Percentiles rank a stretch among this genome's conserved stretches.
These are phyloP conservation scores for Hippoglossus hippoglossus DNA, from an alignment of 2,797 vertebrate species.

Conservation along the genomic window DNA sequence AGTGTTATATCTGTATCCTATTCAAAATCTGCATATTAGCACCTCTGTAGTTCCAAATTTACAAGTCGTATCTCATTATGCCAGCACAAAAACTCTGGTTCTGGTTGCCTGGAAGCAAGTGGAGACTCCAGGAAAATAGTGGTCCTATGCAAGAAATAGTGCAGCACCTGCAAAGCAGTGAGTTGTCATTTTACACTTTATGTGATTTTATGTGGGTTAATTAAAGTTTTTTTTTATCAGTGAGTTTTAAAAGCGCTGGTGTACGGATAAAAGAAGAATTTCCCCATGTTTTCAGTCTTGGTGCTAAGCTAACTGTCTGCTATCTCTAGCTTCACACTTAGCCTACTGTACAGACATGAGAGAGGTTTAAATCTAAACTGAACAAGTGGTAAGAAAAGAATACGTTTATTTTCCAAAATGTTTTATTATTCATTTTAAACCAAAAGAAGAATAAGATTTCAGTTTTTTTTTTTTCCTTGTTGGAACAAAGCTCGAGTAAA, in stretches of 20 bases:
- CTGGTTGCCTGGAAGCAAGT: too few species aligned
- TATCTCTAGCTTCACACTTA: not conserved
- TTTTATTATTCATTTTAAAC: not conserved
- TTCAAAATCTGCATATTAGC: not conserved
- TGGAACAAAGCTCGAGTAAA: not conserved
- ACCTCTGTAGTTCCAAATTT: too few species aligned
- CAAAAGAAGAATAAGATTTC: not conserved
- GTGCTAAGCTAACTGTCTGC: not conserved
- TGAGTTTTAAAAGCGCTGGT: not conserved
- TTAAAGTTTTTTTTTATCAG: too few species aligned
- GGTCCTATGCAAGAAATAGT: too few species aligned
- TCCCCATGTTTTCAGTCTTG: not conserved
- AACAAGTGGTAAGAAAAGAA: not conserved
- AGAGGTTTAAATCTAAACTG: not conserved
- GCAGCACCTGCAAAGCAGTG: too few species aligned
- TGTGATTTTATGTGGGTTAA: too few species aligned
- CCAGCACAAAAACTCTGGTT: too few species aligned
- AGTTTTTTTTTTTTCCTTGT: not conserved
- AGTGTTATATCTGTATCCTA: not conserved
- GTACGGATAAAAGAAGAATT: not conserved
- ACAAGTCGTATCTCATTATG: not conserved
- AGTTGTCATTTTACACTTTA: too few species aligned
- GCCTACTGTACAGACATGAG: not conserved
- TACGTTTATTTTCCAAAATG: not conserved
- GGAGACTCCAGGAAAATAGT: too few species aligned